phyloP scores from a whole-genome alignment of 2,888 invertebrate species.

The Callinectes sapidus region DNA sequence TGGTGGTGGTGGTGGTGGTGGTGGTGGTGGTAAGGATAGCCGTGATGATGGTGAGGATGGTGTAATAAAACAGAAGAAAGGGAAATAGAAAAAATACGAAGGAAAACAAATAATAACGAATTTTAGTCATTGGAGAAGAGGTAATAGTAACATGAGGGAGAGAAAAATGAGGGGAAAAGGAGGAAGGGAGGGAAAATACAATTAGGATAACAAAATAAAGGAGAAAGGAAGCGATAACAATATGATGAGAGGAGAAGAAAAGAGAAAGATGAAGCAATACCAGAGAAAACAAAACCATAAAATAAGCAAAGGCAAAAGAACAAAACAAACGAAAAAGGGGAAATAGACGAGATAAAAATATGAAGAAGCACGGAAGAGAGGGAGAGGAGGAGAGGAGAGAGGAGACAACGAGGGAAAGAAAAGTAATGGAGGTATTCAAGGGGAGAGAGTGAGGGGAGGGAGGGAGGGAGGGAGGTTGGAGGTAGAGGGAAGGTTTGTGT shows the following conservation, averaged over 20 bases:
- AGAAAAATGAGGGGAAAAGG: not conserved
- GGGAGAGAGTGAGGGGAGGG: not conserved
- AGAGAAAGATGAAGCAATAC: not conserved
- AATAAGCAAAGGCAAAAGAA: not conserved
- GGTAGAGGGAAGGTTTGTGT: not conserved
- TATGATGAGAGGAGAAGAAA: not conserved
- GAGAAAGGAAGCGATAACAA: not conserved
- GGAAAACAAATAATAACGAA: not conserved
- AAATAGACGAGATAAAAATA: not conserved
- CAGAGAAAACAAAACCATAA: not conserved
- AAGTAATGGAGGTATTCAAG: not conserved
- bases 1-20: no score
- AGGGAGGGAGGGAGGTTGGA: not conserved
- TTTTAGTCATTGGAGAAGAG: not conserved
- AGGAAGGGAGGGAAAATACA: not conserved
- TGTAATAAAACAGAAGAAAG: not conserved
- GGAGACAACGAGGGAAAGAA: not conserved
- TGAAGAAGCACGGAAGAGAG: not conserved
- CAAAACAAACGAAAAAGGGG: not conserved
- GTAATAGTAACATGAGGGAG: not conserved
- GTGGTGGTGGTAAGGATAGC: no score
- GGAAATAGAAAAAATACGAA: not conserved
- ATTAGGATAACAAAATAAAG: not conserved
- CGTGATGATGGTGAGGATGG: no score
- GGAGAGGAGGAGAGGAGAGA: not conserved